Evolutionary conservation across 2,888 invertebrate genomes (phyloP).

Genomic region (Griposia aprilina): DNA sequence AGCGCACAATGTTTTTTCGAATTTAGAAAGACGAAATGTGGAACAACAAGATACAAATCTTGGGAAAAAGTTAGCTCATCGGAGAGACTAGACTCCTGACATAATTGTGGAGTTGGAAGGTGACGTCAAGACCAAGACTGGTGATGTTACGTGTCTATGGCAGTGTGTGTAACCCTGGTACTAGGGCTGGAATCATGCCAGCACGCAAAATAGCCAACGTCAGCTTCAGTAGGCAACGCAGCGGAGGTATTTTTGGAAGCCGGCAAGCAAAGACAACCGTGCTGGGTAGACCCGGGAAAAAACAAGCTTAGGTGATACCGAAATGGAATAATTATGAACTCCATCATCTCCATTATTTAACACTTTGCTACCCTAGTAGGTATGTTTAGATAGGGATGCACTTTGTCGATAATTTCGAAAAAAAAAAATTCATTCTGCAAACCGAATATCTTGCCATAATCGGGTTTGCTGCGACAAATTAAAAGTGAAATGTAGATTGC

Average conservation of each 20-base stretch:
- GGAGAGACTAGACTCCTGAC: slow-evolving; percentile 9
- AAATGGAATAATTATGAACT: slow-evolving; percentile 1
- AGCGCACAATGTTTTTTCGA: not conserved
- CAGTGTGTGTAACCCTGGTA: slow-evolving; percentile 61
- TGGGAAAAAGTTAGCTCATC: slow-evolving; percentile 15
- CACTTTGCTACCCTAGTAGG: slow-evolving; percentile 5
- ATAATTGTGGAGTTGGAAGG: slow-evolving; percentile 34
- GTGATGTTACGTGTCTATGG: slow-evolving; percentile 42
- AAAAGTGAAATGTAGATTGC: slow-evolving; percentile 31
- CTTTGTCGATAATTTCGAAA: not conserved
- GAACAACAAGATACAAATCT: slow-evolving; percentile 16
- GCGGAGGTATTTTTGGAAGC: slow-evolving; percentile 65
- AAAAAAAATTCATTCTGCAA: too few relatives aligned
- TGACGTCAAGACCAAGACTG: slow-evolving; percentile 52
- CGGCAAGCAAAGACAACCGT: slow-evolving; percentile 45
- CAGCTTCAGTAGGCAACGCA: slow-evolving; percentile 65
- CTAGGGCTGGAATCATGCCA: slow-evolving; percentile 67
- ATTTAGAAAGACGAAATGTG: slow-evolving; percentile 30
- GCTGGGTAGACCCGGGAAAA: slow-evolving; percentile 45
- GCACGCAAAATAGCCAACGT: slow-evolving; percentile 65
- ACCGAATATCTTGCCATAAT: not conserved
- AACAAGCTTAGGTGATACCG: slow-evolving; percentile 13
- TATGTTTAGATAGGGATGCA: not conserved
- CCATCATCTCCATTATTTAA: not conserved
- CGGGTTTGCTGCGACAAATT: slow-evolving; percentile 6